A percentile compares a stretch with the other conserved stretches of the same genome.
These are phyloP conservation scores for Arothron firmamentum DNA, from an alignment of 2,113 vertebrate species.

Conservation along the genomic window DNA sequence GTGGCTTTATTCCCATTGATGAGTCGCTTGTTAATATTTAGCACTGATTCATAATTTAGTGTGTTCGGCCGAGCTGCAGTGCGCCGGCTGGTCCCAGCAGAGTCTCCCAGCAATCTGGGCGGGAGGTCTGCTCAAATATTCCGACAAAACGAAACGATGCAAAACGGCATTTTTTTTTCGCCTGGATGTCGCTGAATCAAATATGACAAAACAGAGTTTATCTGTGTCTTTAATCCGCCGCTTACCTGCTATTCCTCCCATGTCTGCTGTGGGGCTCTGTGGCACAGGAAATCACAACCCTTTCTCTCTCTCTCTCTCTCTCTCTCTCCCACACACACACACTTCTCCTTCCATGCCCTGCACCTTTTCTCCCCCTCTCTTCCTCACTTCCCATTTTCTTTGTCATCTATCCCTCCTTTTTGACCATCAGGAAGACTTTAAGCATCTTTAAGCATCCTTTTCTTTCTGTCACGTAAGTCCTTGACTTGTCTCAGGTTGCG, in stretches of 20 bases:
- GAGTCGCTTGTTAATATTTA: conserved; percentile 35
- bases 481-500: conserved; percentile 43
- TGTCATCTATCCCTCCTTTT: conserved; percentile 49
- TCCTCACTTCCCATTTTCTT: conserved; percentile 42
- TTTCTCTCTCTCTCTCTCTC: conserved; percentile 24
- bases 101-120: no score
- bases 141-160: conserved; percentile 4
- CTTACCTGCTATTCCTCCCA: conserved; percentile 69
- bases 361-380: conserved; percentile 20
- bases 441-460: background rate
- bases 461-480: conserved; percentile 23
- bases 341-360: conserved; percentile 4
- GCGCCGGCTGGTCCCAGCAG: conserved; percentile 10
- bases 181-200: conserved; percentile 1
- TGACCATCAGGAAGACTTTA: conserved; percentile 34
- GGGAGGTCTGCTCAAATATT: no score
- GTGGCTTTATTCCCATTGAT: conserved; percentile 22
- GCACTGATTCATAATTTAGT: conserved; percentile 47
- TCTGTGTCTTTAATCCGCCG: conserved; percentile 3
- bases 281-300: conserved; percentile 68
- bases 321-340: background rate
- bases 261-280: conserved; percentile 79
- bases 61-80: conserved; percentile 6
- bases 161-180: no score
- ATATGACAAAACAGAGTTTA: conserved; percentile 18